Evolutionary conservation across 2,113 vertebrate genomes (phyloP), one percentile per base, ranked within the genome.

Genomic region (Elgaria multicarinata): DNA sequence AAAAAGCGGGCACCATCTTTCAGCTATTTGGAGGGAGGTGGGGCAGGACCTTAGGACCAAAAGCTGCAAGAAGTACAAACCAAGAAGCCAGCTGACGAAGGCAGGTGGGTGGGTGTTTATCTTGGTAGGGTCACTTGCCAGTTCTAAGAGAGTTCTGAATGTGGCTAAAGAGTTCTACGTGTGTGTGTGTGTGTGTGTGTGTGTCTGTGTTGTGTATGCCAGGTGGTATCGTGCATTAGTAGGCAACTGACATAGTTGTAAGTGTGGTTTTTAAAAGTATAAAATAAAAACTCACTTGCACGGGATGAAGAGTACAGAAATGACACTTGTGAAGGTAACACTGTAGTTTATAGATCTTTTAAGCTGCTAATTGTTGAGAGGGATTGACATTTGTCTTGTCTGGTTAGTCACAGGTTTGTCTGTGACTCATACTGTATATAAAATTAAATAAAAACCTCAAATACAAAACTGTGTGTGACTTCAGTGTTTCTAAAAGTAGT

Each of bases 301-400:
- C 96, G 95, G 96, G 96, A 95, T 95, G 96, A 96, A 95, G 92
- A 97, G 97, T 97, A 95, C 95, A 95, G 97, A 97, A 95, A 96
- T 94, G 95, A 96, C 96, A 95, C 96, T 97, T 97, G 97, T 97
- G 97, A 96, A 97, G 91, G 96, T 96, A 97, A 97, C 97, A 96
- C 96, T 97, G 96, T 97, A 97, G 96, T 96, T 96, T 97, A 94
- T 97, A 97, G 97, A 95, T 96, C 92, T 96, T 81, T 97, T 89
- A 97, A 97, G 97, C 97, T 98, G 97, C 97, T 97, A 96, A 97
- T 95, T 97, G 96, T 97, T 95, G 97, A 96, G 97, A 96, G 97
- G 97, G 96, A 97, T 96, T 97, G 95, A 96, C 96, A 95, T 96
- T 96, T 96, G 97, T 97, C 96, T 94, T 96, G 97, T 97, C 95